Base-by-base conservation (phyloP, 2,888 invertebrate species). In the Drosophila nigritarsus region DNA sequence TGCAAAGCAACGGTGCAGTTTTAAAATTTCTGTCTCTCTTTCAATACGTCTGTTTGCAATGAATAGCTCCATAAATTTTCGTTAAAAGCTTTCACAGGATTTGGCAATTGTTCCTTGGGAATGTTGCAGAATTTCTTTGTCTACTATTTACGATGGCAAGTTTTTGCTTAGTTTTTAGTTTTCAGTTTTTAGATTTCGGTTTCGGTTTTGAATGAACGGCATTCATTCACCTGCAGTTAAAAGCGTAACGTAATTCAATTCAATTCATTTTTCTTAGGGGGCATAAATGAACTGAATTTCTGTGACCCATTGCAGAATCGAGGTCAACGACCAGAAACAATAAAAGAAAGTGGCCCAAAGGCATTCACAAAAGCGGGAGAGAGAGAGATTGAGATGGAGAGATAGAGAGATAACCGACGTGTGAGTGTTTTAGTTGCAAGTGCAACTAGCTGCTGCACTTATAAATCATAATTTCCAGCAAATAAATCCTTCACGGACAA, bases 401-500 rank as follows among this genome's bases (percentile, higher is more conserved):
- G 2, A 54, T 20, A 20, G 36, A 18, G n/a, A 36, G 24, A 32
- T 24, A 18, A n/a, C 56, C 50, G 58, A 75, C 56, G 71, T 65
- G 56, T 68, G 54, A 58, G 73, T 69, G 58, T 74, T 71, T 65
- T 55, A 56, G 74, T 55, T 71, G 74, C 61, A 74, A 76, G 69
- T 74, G 79, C 73, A 67, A 68, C 79, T 86, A 82, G 76, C 87
- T 76, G 78, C 66, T 83, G 71, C 78, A 73, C 87, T 87, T 87
- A 87, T 87, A 87, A 87, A 87, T 87, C 87, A 87, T 87, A 87
- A 87, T 88, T 86, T 83, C 80, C 68, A 84, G 82, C 83, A 84
- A 83, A 87, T 87, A 87, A 87, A 87, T 87, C 87, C 84, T 88
- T 83, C 76, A 86, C 80, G 86, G 86, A 74, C 88, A 86, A 87